Percentiles rank a stretch among this genome's conserved stretches.
Evolutionary conservation across 1,140 invertebrate species (phyloP).

Genomic region (Panulirus ornatus): DNA sequence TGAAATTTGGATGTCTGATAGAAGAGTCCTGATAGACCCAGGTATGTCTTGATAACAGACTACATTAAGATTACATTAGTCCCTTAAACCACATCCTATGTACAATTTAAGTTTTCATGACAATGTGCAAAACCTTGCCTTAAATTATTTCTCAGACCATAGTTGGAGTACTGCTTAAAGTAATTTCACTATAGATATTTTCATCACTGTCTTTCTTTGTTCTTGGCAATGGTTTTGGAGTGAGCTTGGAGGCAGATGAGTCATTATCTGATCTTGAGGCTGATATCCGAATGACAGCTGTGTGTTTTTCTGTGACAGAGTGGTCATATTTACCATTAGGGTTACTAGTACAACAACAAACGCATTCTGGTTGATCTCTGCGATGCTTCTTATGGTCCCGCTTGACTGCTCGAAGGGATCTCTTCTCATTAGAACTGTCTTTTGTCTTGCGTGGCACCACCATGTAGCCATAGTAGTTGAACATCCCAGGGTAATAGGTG

Average conservation of each 20-base stretch:
- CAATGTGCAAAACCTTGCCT: background rate
- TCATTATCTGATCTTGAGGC: background rate
- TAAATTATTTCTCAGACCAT: conserved; percentile 34
- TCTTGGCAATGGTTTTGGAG: conserved; percentile 46
- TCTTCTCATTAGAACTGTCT: conserved; percentile 25
- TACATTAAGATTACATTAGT: background rate
- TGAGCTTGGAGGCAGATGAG: background rate
- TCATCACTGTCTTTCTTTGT: conserved; percentile 26
- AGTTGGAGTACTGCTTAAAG: conserved; percentile 15
- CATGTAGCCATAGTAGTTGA: conserved; percentile 75
- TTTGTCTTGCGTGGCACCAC: conserved; percentile 66
- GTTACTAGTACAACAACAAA: conserved; percentile 4
- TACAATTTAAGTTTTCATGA: conserved; percentile 15
- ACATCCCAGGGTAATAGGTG: conserved; percentile 57
- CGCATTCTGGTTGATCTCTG: background rate
- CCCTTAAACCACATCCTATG: background rate
- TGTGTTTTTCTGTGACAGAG: background rate
- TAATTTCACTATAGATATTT: conserved; percentile 63
- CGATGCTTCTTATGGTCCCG: conserved; percentile 24
- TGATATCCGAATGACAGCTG: conserved; percentile 38
- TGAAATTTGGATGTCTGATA: no score
- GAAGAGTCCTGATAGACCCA: no score
- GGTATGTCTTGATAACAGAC: background rate
- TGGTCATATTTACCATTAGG: background rate
- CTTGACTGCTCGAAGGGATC: conserved; percentile 28